Conservation (phyloP, 2,797 vertebrate genomes). For the Oryzias dopingdopingensis region DNA sequence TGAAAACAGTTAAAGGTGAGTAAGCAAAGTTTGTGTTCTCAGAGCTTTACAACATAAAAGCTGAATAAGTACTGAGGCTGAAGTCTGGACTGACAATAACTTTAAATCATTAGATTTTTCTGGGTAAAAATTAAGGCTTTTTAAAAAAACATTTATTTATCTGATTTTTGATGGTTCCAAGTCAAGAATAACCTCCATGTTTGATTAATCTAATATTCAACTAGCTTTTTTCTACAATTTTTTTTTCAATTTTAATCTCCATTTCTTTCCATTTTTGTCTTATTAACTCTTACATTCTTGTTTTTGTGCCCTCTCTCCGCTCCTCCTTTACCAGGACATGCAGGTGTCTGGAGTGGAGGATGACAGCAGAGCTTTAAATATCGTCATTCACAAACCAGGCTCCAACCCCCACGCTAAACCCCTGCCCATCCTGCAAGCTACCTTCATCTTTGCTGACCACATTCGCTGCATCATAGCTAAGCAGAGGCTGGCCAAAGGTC, state of each 20-base stretch:
- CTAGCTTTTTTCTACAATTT: neutral
- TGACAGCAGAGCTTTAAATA: constrained; percentile 94
- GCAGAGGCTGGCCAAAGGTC: constrained; percentile 94
- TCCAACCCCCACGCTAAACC: constrained; percentile 96
- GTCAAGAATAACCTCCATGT: no score
- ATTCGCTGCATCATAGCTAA: constrained; percentile 99
- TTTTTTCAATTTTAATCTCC: neutral
- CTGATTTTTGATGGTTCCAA: no score
- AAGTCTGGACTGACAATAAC: no score
- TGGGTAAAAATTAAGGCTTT: no score
- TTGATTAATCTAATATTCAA: no score
- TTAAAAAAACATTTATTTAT: no score
- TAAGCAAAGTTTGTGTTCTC: no score
- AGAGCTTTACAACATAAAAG: no score
- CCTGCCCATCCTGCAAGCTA: constrained; percentile 96
- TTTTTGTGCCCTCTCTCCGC: neutral
- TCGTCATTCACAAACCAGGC: constrained; percentile 94
- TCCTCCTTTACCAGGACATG: constrained; percentile 84
- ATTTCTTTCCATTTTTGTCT: neutral
- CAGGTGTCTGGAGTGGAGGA: constrained; percentile 97
- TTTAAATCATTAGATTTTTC: no score
- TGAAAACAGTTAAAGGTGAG: no score
- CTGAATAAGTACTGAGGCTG: no score
- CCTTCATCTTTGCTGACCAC: constrained; percentile 94
- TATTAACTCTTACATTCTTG: neutral